Conservation (phyloP, 1,140 invertebrate genomes). For the Scaptomyza montana region DNA sequence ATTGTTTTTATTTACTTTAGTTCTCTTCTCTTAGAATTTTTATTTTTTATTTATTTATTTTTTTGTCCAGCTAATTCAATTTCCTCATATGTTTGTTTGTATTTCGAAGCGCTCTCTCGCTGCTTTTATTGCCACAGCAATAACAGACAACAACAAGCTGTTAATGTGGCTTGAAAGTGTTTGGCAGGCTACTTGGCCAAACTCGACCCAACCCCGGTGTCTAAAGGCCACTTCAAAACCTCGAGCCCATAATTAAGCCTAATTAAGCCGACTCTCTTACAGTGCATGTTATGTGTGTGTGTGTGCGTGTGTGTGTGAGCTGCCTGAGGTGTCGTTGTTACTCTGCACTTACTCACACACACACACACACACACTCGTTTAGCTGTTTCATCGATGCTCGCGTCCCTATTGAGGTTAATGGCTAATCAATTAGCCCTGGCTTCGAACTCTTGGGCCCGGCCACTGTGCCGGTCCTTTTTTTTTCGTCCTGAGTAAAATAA, state of each 20-base stretch:
- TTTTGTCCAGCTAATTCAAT: constrained; percentile 68
- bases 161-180: constrained; percentile 68
- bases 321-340: constrained; percentile 58
- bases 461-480: background rate
- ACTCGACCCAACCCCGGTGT: constrained; percentile 13
- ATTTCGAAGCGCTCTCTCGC: background rate
- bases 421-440: constrained; percentile 73
- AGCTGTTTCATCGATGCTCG: constrained; percentile 16
- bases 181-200: constrained; percentile 48
- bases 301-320: constrained; percentile 19
- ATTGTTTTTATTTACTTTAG: background rate
- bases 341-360: constrained; percentile 3
- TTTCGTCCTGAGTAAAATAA: constrained; percentile 31
- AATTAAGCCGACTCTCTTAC: constrained; percentile 35
- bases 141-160: constrained; percentile 59
- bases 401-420: constrained; percentile 73
- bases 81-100: constrained; percentile 26
- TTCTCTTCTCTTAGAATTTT: background rate
- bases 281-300: background rate
- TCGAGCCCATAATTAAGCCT: constrained; percentile 76
- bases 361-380: background rate
- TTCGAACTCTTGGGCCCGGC: constrained; percentile 18
- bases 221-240: constrained; percentile 15
- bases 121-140: constrained; percentile 51
- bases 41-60: background rate